These are phyloP conservation scores for Penaeus japonicus DNA, from an alignment of 1,140 invertebrate species.

Conservation along the genomic window DNA sequence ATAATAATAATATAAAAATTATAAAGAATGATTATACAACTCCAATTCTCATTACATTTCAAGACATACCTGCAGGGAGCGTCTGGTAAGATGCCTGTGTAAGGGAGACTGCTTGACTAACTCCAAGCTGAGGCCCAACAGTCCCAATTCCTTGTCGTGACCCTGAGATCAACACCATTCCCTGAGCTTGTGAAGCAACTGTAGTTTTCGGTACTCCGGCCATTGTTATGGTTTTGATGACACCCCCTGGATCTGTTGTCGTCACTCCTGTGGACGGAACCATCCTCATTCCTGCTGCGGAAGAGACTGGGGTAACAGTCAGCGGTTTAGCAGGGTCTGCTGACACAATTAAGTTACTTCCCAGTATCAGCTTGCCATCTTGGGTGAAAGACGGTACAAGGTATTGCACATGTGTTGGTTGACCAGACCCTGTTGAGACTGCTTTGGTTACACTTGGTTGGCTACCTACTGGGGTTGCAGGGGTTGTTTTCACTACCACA, in stretches of 20 bases:
- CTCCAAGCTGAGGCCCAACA: constrained; percentile 35
- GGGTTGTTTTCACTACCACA: constrained; percentile 52
- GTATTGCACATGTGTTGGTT: constrained; percentile 56
- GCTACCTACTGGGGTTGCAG: constrained; percentile 19
- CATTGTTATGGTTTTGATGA: constrained; percentile 54
- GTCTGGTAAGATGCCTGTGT: constrained; percentile 38
- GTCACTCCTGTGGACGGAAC: constrained; percentile 50
- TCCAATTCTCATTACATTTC: too few species aligned
- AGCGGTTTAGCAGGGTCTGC: constrained; percentile 40
- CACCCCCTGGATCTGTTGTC: constrained; percentile 42
- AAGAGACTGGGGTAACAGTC: constrained; percentile 45
- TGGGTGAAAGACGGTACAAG: constrained; percentile 56
- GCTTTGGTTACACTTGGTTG: constrained; percentile 31
- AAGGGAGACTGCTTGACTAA: constrained; percentile 37
- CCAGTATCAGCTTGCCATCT: constrained; percentile 56
- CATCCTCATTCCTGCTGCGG: constrained; percentile 43
- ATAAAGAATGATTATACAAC: too few species aligned
- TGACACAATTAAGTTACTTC: constrained; percentile 42
- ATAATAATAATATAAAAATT: too few species aligned
- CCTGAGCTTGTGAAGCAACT: constrained; percentile 27
- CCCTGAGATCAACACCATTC: constrained; percentile 42
- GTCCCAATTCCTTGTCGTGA: constrained; percentile 24
- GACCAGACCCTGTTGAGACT: constrained; percentile 27
- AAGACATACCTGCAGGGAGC: constrained; percentile 29
- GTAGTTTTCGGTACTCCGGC: constrained; percentile 33